Percentiles rank a stretch among this genome's conserved stretches.
Conservation (phyloP, 2,888 invertebrate species). For the Bursaphelenchus okinawaensis region DNA sequence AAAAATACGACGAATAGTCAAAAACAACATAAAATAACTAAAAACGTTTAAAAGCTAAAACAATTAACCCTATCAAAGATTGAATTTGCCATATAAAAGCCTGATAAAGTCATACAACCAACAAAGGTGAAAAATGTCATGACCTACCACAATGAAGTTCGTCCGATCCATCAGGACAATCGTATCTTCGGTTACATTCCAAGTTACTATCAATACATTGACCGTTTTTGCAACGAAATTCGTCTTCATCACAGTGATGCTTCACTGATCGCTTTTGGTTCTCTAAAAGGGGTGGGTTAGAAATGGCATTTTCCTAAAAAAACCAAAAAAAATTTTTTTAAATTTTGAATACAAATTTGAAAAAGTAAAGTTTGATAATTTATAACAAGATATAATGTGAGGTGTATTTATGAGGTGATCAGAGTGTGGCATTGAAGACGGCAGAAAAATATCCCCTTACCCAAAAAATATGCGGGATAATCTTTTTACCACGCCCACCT, state of each 20-base stretch:
- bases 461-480: no score
- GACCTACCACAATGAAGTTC: slow-evolving; percentile 47
- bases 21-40: background rate
- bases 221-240: slow-evolving; percentile 57
- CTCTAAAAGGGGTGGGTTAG: slow-evolving; percentile 35
- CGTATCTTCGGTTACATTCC: slow-evolving; percentile 69
- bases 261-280: slow-evolving; percentile 47
- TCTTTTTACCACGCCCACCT: no score
- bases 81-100: background rate
- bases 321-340: no score
- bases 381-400: no score
- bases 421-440: no score
- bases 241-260: slow-evolving; percentile 17
- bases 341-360: no score
- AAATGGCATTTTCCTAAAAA: no score
- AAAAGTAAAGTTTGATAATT: no score
- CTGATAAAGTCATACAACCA: no score
- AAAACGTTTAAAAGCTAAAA: background rate
- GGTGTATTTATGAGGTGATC: no score
- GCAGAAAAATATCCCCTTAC: no score
- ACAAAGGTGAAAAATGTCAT: no score
- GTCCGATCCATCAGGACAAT: slow-evolving; percentile 55
- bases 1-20: background rate
- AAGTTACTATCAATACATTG: slow-evolving; percentile 76
- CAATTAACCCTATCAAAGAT: background rate